Evolutionary conservation across 2,113 vertebrate genomes (phyloP).

Genomic region (Pelmatolapia mariae): DNA sequence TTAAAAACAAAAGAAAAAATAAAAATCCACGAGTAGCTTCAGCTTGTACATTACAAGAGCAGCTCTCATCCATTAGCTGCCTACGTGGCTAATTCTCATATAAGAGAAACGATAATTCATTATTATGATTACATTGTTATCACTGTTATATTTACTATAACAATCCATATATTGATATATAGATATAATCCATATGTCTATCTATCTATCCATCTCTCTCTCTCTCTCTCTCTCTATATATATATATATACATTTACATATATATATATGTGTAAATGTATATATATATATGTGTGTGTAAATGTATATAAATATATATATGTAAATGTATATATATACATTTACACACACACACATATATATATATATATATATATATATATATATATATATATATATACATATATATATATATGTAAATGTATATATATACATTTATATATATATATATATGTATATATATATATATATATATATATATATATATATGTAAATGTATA

Average conservation of each 20-base stretch:
- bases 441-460: too few species aligned
- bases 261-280: too few species aligned
- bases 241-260: neutral
- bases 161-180: neutral
- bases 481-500: too few species aligned
- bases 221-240: neutral
- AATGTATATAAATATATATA: too few species aligned
- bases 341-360: too few species aligned
- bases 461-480: too few species aligned
- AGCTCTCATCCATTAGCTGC: neutral
- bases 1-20: neutral
- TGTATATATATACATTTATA: too few species aligned
- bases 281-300: fast-evolving
- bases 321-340: too few species aligned
- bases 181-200: neutral
- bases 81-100: neutral
- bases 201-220: neutral
- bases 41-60: neutral
- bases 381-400: too few species aligned
- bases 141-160: neutral
- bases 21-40: neutral
- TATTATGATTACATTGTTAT: neutral
- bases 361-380: too few species aligned
- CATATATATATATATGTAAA: too few species aligned
- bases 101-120: neutral